These are phyloP conservation scores for Lepidocolaptes lacrymiger DNA, from an alignment of 2,797 vertebrate genomes.

Conservation along the genomic window DNA sequence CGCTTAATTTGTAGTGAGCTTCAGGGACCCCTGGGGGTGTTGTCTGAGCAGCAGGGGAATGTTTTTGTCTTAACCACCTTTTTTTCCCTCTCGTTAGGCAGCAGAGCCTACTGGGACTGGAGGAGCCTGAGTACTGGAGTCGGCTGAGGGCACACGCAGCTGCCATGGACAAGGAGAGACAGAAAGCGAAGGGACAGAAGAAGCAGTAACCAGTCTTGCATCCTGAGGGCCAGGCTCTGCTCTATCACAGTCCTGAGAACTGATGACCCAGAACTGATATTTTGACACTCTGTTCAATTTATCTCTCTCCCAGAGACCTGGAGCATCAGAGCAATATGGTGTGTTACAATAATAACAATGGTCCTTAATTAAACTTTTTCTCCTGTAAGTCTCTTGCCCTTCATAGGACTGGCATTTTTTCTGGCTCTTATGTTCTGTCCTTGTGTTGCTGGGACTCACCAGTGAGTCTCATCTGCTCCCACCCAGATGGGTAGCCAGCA, in stretches of 20 bases:
- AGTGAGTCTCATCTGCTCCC: neutral
- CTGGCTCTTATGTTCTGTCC: neutral
- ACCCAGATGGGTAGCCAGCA: neutral
- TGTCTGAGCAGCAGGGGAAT: neutral
- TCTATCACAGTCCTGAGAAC: neutral
- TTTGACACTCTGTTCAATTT: neutral
- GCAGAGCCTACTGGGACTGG: neutral
- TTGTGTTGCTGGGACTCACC: neutral
- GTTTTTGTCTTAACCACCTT: neutral
- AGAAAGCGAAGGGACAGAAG: neutral
- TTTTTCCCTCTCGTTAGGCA: neutral
- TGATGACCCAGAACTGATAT: neutral
- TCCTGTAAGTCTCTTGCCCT: neutral
- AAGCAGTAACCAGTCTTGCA: neutral
- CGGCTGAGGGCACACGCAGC: conserved; percentile 22
- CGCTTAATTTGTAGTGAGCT: neutral
- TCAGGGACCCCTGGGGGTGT: neutral
- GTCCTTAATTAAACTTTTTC: conserved; percentile 9
- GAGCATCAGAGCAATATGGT: neutral
- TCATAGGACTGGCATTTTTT: neutral
- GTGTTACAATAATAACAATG: neutral
- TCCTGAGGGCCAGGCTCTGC: neutral
- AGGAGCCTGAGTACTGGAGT: conserved; percentile 50
- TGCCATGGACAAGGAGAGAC: conserved; percentile 1
- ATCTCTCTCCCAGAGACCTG: neutral